Percentiles rank a stretch among this genome's conserved stretches.
These are phyloP conservation scores for Callimorpha dominula DNA, from an alignment of 2,888 invertebrate genomes.

Conservation along the genomic window DNA sequence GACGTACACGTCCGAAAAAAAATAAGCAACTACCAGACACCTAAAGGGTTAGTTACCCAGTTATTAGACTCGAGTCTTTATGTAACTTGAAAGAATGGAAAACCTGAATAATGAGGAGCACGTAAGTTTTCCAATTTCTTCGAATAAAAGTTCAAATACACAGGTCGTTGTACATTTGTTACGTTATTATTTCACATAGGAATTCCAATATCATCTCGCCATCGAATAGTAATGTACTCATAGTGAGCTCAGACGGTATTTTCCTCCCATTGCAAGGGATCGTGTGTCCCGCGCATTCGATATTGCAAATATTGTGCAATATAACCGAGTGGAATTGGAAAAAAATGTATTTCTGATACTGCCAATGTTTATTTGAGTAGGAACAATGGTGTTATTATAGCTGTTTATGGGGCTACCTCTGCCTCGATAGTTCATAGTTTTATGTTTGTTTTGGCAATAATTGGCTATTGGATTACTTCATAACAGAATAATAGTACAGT, in stretches of 20 bases:
- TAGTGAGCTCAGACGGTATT: conserved; percentile 70
- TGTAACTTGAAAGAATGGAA: neutral
- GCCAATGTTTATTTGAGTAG: conserved; percentile 43
- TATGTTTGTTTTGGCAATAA: conserved; percentile 7
- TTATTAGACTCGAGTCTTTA: neutral
- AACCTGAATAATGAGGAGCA: neutral
- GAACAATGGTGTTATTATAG: conserved; percentile 31
- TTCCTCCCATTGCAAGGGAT: conserved; percentile 71
- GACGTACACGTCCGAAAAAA: neutral
- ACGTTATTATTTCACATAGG: conserved; percentile 68
- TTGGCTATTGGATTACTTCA: neutral
- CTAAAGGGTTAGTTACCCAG: neutral
- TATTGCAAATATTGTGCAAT: conserved; percentile 79
- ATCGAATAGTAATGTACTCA: conserved; percentile 75
- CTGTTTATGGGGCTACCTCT: conserved; percentile 20
- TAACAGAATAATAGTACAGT: neutral
- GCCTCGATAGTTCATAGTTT: conserved; percentile 4
- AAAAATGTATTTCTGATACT: conserved; percentile 49
- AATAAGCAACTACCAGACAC: neutral
- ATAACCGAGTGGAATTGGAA: conserved; percentile 59
- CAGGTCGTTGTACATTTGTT: conserved; percentile 50
- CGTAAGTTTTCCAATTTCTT: conserved; percentile 4
- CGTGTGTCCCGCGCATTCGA: conserved; percentile 67
- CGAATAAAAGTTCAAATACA: conserved; percentile 45
- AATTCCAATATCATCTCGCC: conserved; percentile 78